These are phyloP conservation scores for Ceratosolen fusciceps DNA, from an alignment of 1,140 invertebrate species.

Conservation along the genomic window DNA sequence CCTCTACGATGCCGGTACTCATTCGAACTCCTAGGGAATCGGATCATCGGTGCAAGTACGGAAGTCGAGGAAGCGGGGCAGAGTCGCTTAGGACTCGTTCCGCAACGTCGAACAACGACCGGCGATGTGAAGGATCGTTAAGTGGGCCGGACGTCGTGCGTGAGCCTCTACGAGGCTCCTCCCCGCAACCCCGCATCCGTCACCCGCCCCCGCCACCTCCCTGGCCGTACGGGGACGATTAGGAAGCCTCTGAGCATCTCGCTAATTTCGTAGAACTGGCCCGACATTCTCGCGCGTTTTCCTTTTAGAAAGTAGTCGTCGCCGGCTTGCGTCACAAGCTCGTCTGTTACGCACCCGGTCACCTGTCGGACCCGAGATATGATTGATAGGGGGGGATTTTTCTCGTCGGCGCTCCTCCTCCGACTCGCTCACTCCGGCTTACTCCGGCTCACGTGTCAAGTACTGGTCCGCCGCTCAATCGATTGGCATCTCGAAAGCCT, in stretches of 20 bases:
- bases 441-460: too few relatives aligned
- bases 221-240: neutral
- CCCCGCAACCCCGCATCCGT: neutral
- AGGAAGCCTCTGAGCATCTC: neutral
- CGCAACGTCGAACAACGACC: neutral
- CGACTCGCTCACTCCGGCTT: too few relatives aligned
- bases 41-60: too few relatives aligned
- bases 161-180: too few relatives aligned
- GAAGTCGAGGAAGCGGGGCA: too few relatives aligned
- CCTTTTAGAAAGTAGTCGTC: slow-evolving; percentile 23
- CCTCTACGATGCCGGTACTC: too few relatives aligned
- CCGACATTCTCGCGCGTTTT: slow-evolving; percentile 5
- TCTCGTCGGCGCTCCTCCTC: too few relatives aligned
- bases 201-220: neutral
- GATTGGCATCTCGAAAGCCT: too few relatives aligned
- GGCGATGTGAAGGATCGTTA: too few relatives aligned
- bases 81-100: neutral
- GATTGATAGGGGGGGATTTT: neutral
- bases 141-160: neutral
- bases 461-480: too few relatives aligned
- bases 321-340: slow-evolving; percentile 6
- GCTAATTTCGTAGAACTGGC: neutral
- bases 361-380: neutral
- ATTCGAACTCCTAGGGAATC: too few relatives aligned
- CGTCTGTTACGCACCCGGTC: neutral